phyloP scores from a whole-genome alignment of 2,888 invertebrate genomes.

The Vesta saturnalis region DNA sequence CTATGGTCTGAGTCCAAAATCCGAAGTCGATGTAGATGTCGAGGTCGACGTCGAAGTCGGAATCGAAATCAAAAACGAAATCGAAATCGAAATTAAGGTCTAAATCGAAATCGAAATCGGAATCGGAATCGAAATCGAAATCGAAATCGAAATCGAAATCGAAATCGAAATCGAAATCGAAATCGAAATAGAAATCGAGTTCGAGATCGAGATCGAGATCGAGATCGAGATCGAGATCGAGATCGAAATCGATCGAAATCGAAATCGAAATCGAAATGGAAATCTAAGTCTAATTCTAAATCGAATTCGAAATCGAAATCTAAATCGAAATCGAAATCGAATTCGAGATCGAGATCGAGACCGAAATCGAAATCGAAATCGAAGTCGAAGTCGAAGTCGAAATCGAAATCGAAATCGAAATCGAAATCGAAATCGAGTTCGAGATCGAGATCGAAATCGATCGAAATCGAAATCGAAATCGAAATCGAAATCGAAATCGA shows the following conservation, averaged over 20 bases:
- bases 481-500: not conserved
- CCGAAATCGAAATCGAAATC: no score
- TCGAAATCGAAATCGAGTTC: not conserved
- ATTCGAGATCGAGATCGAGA: no score
- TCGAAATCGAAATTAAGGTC: not conserved
- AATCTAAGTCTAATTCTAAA: not conserved
- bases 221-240: not conserved
- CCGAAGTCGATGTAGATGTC: no score
- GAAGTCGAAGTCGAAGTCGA: no score
- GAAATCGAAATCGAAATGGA: not conserved
- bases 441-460: not conserved
- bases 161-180: not conserved
- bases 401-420: no score
- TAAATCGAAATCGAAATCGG: not conserved
- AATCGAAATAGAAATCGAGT: not conserved
- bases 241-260: not conserved
- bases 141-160: not conserved
- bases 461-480: not conserved
- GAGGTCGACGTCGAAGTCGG: no score
- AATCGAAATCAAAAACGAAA: not conserved
- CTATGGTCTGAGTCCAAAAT: no score
- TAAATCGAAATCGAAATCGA: no score
- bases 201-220: not conserved
- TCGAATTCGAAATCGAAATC: not conserved
- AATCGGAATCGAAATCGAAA: not conserved